Evolutionary conservation across 2,888 invertebrate species (phyloP).

Genomic region (Lasioglossum leucozonium): DNA sequence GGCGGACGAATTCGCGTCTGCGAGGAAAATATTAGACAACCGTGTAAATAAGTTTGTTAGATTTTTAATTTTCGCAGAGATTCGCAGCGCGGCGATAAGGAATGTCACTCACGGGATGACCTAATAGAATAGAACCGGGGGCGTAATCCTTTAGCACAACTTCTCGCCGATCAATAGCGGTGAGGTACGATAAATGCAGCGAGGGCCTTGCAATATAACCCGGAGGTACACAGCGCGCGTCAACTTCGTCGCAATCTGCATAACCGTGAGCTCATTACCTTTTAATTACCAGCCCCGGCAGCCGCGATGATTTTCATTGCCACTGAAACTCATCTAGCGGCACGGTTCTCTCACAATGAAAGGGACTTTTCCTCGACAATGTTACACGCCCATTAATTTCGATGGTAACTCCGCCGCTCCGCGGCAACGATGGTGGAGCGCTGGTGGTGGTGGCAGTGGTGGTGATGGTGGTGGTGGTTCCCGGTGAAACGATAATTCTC

Average conservation of each 20-base stretch:
- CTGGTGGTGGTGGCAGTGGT: not conserved
- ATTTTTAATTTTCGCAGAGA: not conserved
- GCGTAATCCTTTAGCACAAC: slow-evolving; percentile 39
- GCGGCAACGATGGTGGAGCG: not conserved
- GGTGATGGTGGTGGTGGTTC: not conserved
- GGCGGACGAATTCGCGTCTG: too few species aligned
- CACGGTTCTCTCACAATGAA: slow-evolving; percentile 60
- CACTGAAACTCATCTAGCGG: slow-evolving; percentile 67
- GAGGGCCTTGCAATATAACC: slow-evolving; percentile 51
- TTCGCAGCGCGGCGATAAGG: not conserved
- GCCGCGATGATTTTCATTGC: slow-evolving; percentile 72
- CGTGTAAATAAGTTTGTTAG: too few species aligned
- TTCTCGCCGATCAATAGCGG: slow-evolving; percentile 53
- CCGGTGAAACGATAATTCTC: slow-evolving; percentile 65
- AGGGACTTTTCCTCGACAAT: slow-evolving; percentile 65
- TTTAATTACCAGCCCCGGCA: slow-evolving; percentile 68
- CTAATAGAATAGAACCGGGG: slow-evolving; percentile 18
- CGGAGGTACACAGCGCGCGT: slow-evolving; percentile 50
- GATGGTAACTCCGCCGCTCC: slow-evolving; percentile 57
- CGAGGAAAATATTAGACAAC: too few species aligned
- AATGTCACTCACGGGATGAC: slow-evolving; percentile 13
- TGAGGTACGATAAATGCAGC: slow-evolving; percentile 51
- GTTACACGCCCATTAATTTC: slow-evolving; percentile 69
- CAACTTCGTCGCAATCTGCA: slow-evolving; percentile 67
- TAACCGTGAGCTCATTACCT: slow-evolving; percentile 73